Base-by-base conservation (phyloP, 2,888 invertebrate genomes). In the Tryphoninae sp. region DNA sequence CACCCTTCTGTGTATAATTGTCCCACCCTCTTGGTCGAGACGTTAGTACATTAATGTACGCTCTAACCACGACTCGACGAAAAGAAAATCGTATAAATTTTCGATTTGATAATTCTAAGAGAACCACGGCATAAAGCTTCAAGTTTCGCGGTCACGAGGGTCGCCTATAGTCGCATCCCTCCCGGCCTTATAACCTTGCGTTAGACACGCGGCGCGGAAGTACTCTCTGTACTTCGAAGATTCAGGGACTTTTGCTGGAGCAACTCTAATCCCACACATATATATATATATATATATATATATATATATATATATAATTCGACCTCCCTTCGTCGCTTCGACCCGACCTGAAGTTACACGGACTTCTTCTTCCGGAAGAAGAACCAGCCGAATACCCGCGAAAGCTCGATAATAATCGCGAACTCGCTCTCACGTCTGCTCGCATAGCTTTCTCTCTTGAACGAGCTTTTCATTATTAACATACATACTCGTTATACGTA, bases 221-320 rank as follows among this genome's bases (percentile, higher is more conserved):
- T 73, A 61, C 73, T 68, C 53, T 65, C 53, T 53, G 49, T 64
- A 68, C 85, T 88, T 88, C 84, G 86, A 89, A 90, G 90, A 91
- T 90, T 89, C 90, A 89, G 88, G 87, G 89, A 91, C 90, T 89
- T 88, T 89, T 90, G 89, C 89, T 89, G 89, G 89, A 86, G 88
- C 75, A 82, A 88, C 88, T 90, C 89, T 90, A 90, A 91, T 90
- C 90, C 89, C 84, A 83, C 19, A 19, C n/a, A 87, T 82, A 86
- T 86, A 67, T 86, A 86, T 87, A 87, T 84, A n/a, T 16, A 55
- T 55, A 55, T 16, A 16, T 55, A 4, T 16, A 65, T 33, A 33
- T 75, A 13, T 45, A 67, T 74, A 23, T 55, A 74, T 51, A 76
- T 3, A 2, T 3, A 3, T 74, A 80, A 68, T 71, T 64, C 61